Percentiles rank a stretch among this genome's conserved stretches.
Evolutionary conservation across 1,140 invertebrate species (phyloP).

Genomic region (Brachionus rubens): DNA sequence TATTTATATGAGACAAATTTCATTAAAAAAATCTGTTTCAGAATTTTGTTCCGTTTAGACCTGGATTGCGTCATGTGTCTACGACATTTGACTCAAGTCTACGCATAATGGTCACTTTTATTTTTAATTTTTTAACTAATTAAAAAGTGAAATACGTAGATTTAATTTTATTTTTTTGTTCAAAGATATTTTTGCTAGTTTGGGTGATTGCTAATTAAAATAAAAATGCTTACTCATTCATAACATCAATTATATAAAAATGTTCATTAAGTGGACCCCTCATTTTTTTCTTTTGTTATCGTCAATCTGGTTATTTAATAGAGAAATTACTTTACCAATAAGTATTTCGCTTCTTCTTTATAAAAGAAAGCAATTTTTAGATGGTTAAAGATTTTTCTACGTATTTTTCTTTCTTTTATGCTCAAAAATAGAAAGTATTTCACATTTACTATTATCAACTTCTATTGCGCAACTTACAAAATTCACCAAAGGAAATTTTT

Average conservation of each 20-base stretch:
- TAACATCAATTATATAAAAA: conserved; percentile 42
- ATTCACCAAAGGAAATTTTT: conserved; percentile 25
- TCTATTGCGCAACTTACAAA: conserved; percentile 12
- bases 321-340: not conserved
- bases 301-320: conserved; percentile 34
- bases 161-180: conserved; percentile 2
- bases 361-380: too few relatives aligned
- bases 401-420: not conserved
- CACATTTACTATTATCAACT: conserved; percentile 1
- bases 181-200: not conserved
- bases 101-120: too few relatives aligned
- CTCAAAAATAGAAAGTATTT: conserved; percentile 1
- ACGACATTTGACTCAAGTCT: too few relatives aligned
- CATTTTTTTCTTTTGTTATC: too few relatives aligned
- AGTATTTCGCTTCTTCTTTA: too few relatives aligned
- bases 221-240: conserved; percentile 37
- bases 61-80: too few relatives aligned
- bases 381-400: too few relatives aligned
- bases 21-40: too few relatives aligned
- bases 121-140: not conserved
- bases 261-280: not conserved
- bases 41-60: too few relatives aligned
- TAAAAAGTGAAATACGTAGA: not conserved
- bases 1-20: too few relatives aligned
- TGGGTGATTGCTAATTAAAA: conserved; percentile 38